Base-by-base conservation (phyloP, 2,113 vertebrate species). In the Datnioides undecimradiatus region DNA sequence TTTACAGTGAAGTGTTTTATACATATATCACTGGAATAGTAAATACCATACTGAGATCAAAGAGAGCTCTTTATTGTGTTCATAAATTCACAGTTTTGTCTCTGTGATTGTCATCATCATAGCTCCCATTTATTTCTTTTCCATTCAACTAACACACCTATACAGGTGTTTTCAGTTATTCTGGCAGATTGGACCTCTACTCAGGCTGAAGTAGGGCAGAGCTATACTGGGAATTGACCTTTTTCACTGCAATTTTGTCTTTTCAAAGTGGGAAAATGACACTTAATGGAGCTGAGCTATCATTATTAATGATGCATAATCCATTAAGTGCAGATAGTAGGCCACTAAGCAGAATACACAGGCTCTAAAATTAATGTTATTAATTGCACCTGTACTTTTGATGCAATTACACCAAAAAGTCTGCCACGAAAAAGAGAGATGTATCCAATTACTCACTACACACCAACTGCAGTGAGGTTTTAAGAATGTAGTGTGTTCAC, bases 141-240 rank as follows among this genome's bases (percentile, higher is more conserved):
- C 12, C 40, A 46, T 52, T 45, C 31, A 3, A 12, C 45, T 46
- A 75, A 29, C 55, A 52, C 13, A 43, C 13, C 29, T 27, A 31
- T 33, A 52, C 51, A 52, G 17, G n/a, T 66, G 36, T 58, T 77
- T 52, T n/a, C n/a, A 51, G 12, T 66, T 67, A 41, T 66, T 83
- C 62, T 59, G 10, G 27, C 2, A 59, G 25, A 60, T 25, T 29
- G 5, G 46, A 41, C 10, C 34, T 65, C 60, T 46, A n/a, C n/a
- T 65, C 51, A 19, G 29, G 13, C 48, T 58, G 23, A 77, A 11
- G 34, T 16, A 45, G 1, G 34, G 5, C 38, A 52, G 8, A 72
- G 11, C n/a, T 51, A 57, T 9, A 34, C 11, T 49, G 29, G 19
- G 25, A 52, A 67, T 31, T 43, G 43, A 73, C 45, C 33, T 43